Base-by-base conservation (phyloP, 2,797 vertebrate species). In the Tragopan temminckii region DNA sequence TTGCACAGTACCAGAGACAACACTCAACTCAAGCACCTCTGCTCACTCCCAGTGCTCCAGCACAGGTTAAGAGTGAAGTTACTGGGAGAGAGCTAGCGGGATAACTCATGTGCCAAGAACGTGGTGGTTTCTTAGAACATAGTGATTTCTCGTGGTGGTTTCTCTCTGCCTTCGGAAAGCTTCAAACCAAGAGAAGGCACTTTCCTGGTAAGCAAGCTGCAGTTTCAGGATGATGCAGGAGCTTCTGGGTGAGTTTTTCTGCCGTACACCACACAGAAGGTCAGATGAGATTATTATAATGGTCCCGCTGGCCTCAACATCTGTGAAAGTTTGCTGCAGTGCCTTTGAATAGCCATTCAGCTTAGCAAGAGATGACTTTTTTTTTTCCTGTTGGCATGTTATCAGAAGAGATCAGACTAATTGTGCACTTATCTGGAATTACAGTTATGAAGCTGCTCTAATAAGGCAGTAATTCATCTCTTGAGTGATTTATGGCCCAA, bases 381-480 rank as follows among this genome's bases (percentile, higher is more conserved):
- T 45, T 13, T 69, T 25, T 20, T 14, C 24, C 38, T 76, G 38
- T 72, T 95, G 87, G 79, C 77, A 40, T 58, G 48, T 91, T 92
- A 95, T 91, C 87, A 91, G 84, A 92, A 77, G 55, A 90, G 81
- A 94, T 95, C 90, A 89, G 70, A 48, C 80, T 96, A 93, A 94
- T 92, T 83, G 91, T 66, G 38, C 84, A 75, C 88, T 93, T 95
- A 90, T 95, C 78, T 94, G 27, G 79, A 96, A 94, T 95, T 96
- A 82, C 48, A 92, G 89, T 93, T 93, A 94, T 57, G 85, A 93
- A 93, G 93, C 81, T 89, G 46, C 68, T 94, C 42, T 95, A 95
- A 95, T 94, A 96, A 92, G 90, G 90, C 82, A 91, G 85, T 95
- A 95, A 95, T 89, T 95, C 57, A 58, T 79, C 80, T 91, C 57